Evolutionary conservation across 2,888 invertebrate species (phyloP).

Genomic region (Lycophotia porphyrea): DNA sequence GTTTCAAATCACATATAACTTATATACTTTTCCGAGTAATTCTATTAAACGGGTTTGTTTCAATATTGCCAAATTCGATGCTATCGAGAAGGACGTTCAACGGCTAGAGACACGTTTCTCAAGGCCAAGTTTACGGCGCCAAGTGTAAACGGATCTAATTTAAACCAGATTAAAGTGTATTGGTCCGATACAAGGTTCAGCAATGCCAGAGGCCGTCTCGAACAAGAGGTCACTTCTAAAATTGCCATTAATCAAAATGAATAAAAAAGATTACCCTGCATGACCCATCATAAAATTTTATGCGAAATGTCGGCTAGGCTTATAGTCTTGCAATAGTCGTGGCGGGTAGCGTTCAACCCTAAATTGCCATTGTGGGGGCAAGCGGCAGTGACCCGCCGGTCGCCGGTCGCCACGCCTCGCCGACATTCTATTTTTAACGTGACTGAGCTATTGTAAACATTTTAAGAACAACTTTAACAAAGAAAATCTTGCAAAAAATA

Average conservation of each 20-base stretch:
- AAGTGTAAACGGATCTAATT: constrained; percentile 16
- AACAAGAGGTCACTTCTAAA: constrained; percentile 26
- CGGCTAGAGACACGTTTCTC: background rate
- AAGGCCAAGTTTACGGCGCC: constrained; percentile 13
- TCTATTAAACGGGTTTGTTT: constrained; percentile 6
- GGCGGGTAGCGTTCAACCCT: constrained; percentile 27
- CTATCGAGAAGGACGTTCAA: constrained; percentile 1
- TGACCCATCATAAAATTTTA: constrained; percentile 47
- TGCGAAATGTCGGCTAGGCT: constrained; percentile 36
- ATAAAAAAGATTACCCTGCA: constrained; percentile 39
- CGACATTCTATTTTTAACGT: constrained; percentile 46
- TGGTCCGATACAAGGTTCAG: constrained; percentile 4
- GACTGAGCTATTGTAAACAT: constrained; percentile 38
- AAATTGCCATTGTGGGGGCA: constrained; percentile 37
- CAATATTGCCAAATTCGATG: constrained; percentile 21
- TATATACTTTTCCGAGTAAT: background rate
- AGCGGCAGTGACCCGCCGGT: constrained; percentile 26
- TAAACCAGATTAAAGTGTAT: constrained; percentile 15
- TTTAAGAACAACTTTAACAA: constrained; percentile 37
- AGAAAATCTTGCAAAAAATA: constrained; percentile 15
- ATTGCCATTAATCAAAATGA: constrained; percentile 42
- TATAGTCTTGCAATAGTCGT: constrained; percentile 34
- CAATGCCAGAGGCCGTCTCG: background rate
- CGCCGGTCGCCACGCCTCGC: constrained; percentile 36
- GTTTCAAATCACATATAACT: background rate